Conservation (phyloP, 1,140 invertebrate species). For the Eriocheir sinensis region DNA sequence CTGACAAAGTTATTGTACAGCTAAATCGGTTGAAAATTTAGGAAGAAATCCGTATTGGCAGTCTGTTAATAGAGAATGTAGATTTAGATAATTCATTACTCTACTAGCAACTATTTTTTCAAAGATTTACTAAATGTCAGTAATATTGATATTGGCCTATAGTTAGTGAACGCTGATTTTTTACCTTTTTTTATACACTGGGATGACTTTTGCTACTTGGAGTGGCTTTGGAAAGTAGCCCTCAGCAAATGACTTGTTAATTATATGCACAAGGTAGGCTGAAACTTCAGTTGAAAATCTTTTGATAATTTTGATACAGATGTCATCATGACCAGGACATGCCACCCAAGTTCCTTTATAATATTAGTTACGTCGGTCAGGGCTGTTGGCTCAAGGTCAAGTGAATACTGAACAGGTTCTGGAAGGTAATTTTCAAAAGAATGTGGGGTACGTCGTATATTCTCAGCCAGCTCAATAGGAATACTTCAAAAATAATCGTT, state of each 20-base stretch:
- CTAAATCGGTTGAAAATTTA: background rate
- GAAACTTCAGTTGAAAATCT: background rate
- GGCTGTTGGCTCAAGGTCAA: background rate
- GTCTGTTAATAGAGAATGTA: background rate
- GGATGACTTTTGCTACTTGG: background rate
- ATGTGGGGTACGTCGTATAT: background rate
- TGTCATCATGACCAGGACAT: constrained; percentile 11
- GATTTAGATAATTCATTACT: background rate
- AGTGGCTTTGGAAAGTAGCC: constrained; percentile 28
- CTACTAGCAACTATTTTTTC: background rate
- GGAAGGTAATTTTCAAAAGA: background rate
- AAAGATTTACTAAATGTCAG: constrained; percentile 20
- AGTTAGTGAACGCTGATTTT: background rate
- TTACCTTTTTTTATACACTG: constrained; percentile 41
- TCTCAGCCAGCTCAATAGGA: background rate
- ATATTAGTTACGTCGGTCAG: background rate
- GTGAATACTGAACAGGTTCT: background rate
- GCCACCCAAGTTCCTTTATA: background rate
- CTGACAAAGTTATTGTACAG: background rate
- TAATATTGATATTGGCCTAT: constrained; percentile 37
- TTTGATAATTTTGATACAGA: constrained; percentile 16
- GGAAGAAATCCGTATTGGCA: background rate
- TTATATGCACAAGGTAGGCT: background rate
- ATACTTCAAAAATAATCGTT: constrained; percentile 9
- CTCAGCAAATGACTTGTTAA: background rate